These are phyloP conservation scores for Petrocephalus microphthalmus DNA, from an alignment of 2,113 vertebrate species.

Conservation along the genomic window DNA sequence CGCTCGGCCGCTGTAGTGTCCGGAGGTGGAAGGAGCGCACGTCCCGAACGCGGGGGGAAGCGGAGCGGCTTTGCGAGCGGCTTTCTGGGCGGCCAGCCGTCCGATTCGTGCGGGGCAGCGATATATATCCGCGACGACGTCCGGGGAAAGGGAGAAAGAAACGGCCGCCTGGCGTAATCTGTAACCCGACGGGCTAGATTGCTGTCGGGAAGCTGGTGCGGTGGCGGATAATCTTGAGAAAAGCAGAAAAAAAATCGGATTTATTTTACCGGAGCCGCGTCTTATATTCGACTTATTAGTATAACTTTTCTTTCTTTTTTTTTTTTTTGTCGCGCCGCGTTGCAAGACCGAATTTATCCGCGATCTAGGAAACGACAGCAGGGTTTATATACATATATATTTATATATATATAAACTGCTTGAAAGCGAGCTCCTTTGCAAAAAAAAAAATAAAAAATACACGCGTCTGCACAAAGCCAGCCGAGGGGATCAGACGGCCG, in stretches of 20 bases:
- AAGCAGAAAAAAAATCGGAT: not conserved
- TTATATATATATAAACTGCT: not conserved
- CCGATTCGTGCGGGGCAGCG: not conserved
- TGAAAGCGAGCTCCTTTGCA: not conserved
- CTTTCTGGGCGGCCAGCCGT: not conserved
- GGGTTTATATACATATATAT: not conserved
- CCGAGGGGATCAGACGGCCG: not conserved
- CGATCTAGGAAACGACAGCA: not conserved
- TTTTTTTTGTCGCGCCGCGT: not conserved
- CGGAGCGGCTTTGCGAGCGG: not conserved
- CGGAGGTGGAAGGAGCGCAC: not conserved
- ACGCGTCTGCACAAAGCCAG: conserved; percentile 5
- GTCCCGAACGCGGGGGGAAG: not conserved
- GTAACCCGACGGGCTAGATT: conserved; percentile 18
- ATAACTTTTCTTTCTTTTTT: not conserved
- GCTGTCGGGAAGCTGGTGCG: not conserved
- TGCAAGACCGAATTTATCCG: not conserved
- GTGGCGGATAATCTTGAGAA: not conserved
- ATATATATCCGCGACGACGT: not conserved
- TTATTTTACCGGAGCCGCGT: not conserved
- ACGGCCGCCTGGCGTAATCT: not conserved
- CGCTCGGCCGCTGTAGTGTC: conserved; percentile 7
- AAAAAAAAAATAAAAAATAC: not conserved
- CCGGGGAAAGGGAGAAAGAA: not conserved
- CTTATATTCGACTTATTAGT: conserved; percentile 7